These are phyloP conservation scores for Globicephala melas DNA, from an alignment of 2,113 vertebrate genomes.

Conservation along the genomic window DNA sequence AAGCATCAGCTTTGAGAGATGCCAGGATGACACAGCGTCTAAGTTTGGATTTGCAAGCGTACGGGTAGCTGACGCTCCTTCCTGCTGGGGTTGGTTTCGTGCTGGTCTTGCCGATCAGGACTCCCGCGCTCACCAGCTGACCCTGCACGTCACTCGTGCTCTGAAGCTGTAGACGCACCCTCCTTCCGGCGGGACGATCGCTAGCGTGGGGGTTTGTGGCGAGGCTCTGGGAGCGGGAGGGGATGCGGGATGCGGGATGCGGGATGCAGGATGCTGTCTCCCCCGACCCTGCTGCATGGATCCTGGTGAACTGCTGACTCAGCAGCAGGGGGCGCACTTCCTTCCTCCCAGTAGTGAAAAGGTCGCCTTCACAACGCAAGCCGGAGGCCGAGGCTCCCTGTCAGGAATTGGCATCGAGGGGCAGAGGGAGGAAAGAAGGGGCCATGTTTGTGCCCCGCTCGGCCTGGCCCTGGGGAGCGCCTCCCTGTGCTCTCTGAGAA, in stretches of 20 bases:
- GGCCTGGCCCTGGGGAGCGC: no score
- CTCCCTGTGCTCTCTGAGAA: fast-evolving
- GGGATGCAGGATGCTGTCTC: fast-evolving
- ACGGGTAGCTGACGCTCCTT: fast-evolving
- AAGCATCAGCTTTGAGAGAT: no score
- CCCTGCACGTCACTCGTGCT: fast-evolving
- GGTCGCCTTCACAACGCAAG: neutral
- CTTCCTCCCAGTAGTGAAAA: no score
- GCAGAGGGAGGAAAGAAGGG: neutral
- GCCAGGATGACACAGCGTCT: fast-evolving
- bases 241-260: neutral
- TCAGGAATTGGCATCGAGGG: fast-evolving
- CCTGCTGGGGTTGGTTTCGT: fast-evolving
- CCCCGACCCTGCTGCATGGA: fast-evolving
- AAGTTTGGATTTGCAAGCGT: fast-evolving
- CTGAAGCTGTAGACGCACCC: neutral
- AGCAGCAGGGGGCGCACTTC: fast-evolving
- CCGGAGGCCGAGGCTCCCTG: neutral
- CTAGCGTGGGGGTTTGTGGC: no score
- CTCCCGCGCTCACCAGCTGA: fast-evolving
- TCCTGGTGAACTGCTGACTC: fast-evolving
- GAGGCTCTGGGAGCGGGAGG: neutral
- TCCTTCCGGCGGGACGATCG: neutral
- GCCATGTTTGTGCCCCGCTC: fast-evolving
- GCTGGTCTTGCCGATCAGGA: no score